phyloP scores from a whole-genome alignment of 1,140 invertebrate genomes.

The Leguminivora glycinivorella region DNA sequence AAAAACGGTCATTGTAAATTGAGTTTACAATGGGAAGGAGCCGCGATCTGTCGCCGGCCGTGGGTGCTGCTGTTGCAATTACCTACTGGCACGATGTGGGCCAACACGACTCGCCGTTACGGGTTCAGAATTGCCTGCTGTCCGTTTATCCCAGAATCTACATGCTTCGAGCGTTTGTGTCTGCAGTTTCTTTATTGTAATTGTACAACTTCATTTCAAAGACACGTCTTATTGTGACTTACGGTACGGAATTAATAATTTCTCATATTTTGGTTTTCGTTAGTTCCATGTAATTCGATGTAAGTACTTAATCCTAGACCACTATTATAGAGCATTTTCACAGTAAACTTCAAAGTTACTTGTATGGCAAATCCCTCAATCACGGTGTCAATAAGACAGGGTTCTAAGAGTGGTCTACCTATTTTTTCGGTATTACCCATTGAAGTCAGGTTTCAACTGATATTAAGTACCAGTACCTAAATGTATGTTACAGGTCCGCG shows the following conservation, averaged over 20 bases:
- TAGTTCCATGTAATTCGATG: neutral
- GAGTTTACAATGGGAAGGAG: neutral
- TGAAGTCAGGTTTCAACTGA: no score
- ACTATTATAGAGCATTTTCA: no score
- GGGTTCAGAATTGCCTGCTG: conserved; percentile 22
- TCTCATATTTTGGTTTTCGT: neutral
- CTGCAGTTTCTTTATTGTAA: neutral
- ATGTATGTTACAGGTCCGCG: no score
- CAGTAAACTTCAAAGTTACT: no score
- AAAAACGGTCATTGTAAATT: neutral
- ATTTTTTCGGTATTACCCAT: no score
- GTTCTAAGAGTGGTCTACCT: no score
- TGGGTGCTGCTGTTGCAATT: conserved; percentile 5
- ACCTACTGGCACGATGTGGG: conserved; percentile 17
- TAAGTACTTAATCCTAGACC: neutral
- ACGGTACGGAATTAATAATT: no score
- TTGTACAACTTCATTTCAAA: neutral
- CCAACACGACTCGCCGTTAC: conserved; percentile 23
- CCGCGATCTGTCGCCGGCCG: conserved; percentile 17
- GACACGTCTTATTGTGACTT: neutral
- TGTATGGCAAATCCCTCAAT: no score
- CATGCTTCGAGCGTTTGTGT: conserved; percentile 16
- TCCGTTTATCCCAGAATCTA: conserved; percentile 27
- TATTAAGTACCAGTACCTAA: no score
- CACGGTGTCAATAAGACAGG: no score